Evolutionary conservation across 2,888 invertebrate species (phyloP).

Genomic region (Eudasyphora cyanicolor): DNA sequence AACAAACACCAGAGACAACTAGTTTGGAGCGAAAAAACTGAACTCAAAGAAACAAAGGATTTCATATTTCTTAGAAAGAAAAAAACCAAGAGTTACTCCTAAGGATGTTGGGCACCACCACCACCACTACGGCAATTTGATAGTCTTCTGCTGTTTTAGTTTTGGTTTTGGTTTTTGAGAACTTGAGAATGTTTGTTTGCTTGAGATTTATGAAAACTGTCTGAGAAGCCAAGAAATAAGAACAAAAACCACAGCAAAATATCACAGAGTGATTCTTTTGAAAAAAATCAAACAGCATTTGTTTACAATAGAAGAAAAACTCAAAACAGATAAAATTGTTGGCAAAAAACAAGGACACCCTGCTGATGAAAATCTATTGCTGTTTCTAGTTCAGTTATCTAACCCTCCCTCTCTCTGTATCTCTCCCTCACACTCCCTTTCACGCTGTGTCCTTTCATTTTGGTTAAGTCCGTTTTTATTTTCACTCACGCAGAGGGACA

Average conservation of each 20-base stretch:
- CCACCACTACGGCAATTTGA: not conserved
- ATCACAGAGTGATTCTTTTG: not conserved
- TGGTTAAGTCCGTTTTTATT: not conserved
- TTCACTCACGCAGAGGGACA: not conserved
- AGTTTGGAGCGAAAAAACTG: not conserved
- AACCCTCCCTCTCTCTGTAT: not conserved
- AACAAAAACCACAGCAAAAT: slow-evolving; percentile 14
- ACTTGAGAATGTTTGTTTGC: slow-evolving; percentile 7
- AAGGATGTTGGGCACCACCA: not conserved
- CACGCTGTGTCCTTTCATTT: slow-evolving; percentile 14
- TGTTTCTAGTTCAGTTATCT: not conserved
- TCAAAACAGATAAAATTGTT: too few species aligned
- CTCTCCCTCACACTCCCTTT: not conserved
- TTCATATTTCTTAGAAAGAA: not conserved
- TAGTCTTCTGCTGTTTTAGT: not conserved
- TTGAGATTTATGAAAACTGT: slow-evolving; percentile 18
- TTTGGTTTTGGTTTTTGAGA: not conserved
- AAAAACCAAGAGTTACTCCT: not conserved
- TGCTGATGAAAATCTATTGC: not conserved
- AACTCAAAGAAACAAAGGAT: not conserved
- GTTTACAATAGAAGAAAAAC: not conserved
- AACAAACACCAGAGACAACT: not conserved
- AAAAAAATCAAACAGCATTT: not conserved
- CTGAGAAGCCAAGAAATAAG: too few species aligned
- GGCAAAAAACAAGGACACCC: not conserved